Percentiles rank a stretch among this genome's conserved stretches.
phyloP scores from a whole-genome alignment of 2,888 invertebrate species.

The Phalera bucephala region DNA sequence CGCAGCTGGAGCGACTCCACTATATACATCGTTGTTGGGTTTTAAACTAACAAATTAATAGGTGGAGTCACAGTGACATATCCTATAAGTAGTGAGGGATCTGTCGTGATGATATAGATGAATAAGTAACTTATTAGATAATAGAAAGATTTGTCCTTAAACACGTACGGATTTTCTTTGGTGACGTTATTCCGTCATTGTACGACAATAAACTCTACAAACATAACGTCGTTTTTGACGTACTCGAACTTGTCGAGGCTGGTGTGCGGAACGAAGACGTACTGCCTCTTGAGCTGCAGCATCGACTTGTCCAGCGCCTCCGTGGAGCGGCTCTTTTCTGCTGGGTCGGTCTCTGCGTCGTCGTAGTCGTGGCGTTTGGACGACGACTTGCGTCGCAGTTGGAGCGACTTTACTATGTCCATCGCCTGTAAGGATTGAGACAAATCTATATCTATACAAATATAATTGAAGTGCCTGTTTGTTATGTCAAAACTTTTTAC shows the following conservation, averaged over 20 bases:
- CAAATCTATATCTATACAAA: no score
- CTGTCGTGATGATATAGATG: no score
- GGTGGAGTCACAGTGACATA: no score
- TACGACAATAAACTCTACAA: conserved; percentile 81
- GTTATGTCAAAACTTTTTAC: no score
- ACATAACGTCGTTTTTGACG: conserved; percentile 83
- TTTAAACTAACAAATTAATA: no score
- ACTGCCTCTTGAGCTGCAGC: conserved; percentile 73
- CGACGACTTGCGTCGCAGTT: conserved; percentile 68
- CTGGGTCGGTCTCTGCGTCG: conserved; percentile 34
- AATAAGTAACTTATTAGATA: no score
- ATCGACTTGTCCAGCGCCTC: conserved; percentile 62
- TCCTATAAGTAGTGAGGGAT: no score
- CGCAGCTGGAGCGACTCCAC: conserved; percentile 80
- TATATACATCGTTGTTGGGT: no score
- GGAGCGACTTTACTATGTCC: conserved; percentile 85
- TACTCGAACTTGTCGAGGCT: conserved; percentile 84
- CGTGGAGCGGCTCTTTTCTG: conserved; percentile 47
- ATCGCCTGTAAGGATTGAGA: conserved; percentile 67
- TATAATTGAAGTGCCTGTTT: no score
- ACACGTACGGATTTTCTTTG: no score
- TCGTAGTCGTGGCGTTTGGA: conserved; percentile 67
- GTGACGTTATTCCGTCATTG: no score
- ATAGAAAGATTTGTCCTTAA: no score
- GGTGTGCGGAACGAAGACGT: conserved; percentile 86